Percentiles rank a stretch among this genome's conserved stretches.
Conservation (phyloP, 2,113 vertebrate species). For the Periophthalmodon schlosseri region DNA sequence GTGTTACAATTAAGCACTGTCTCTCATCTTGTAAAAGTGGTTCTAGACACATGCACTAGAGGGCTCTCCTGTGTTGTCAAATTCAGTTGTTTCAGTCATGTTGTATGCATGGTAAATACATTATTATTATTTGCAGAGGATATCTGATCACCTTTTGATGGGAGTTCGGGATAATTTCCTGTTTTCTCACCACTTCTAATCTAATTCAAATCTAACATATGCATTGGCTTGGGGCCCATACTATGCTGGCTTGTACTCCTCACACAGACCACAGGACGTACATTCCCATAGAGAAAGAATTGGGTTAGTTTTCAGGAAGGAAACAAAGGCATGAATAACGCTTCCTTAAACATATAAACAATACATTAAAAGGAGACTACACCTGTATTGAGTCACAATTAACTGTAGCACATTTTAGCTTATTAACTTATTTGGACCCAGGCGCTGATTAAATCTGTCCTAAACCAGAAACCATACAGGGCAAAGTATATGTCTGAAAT, state of each 20-base stretch:
- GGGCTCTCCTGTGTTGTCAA: slow-evolving; percentile 38
- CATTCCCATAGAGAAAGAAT: slow-evolving; percentile 33
- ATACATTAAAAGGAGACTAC: not conserved
- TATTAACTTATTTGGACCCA: not conserved
- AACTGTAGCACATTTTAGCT: not conserved
- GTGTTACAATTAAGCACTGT: no score
- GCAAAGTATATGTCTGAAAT: not conserved
- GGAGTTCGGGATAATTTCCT: not conserved
- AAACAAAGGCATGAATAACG: slow-evolving; percentile 49
- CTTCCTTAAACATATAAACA: slow-evolving; percentile 15
- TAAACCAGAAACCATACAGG: not conserved
- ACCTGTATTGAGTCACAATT: not conserved
- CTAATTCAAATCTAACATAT: not conserved
- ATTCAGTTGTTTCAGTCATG: not conserved
- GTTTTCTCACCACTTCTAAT: not conserved
- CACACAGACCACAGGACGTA: slow-evolving; percentile 48
- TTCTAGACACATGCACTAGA: slow-evolving; percentile 43
- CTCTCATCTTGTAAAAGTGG: not conserved
- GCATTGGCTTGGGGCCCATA: not conserved
- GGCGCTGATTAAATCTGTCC: no score
- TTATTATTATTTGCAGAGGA: not conserved
- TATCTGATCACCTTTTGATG: not conserved
- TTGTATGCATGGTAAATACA: not conserved
- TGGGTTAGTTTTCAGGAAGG: slow-evolving; percentile 54
- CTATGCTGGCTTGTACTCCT: not conserved